Evolutionary conservation across 2,888 invertebrate genomes (phyloP).

Genomic region (Pammene aurita): DNA sequence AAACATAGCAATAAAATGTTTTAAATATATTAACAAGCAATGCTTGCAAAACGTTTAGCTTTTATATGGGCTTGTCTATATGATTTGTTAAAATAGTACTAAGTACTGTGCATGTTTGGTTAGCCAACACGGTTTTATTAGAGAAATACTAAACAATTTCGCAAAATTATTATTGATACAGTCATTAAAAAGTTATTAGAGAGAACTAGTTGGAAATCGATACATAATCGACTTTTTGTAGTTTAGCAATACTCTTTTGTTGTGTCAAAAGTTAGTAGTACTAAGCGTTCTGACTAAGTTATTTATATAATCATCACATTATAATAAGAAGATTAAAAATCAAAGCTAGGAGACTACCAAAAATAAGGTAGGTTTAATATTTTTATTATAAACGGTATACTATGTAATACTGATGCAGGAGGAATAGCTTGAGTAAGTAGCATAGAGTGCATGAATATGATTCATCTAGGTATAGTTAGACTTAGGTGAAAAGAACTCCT

Average conservation of each 20-base stretch:
- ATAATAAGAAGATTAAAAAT: slow-evolving; percentile 44
- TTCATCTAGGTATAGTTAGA: slow-evolving; percentile 54
- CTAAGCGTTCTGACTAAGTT: slow-evolving; percentile 23
- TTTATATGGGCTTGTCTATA: slow-evolving; percentile 19
- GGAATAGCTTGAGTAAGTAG: slow-evolving; percentile 52
- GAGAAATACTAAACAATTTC: neutral
- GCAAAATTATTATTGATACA: slow-evolving; percentile 10
- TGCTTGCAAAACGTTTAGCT: slow-evolving; percentile 33
- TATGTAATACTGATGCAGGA: slow-evolving; percentile 64
- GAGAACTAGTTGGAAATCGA: slow-evolving; percentile 1
- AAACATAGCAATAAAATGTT: slow-evolving; percentile 41
- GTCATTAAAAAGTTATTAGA: slow-evolving; percentile 17
- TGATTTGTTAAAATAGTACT: slow-evolving; percentile 17
- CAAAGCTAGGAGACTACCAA: slow-evolving; percentile 75
- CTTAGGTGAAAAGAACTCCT: neutral
- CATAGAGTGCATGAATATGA: slow-evolving; percentile 62
- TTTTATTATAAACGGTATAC: slow-evolving; percentile 58
- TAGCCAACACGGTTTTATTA: slow-evolving; percentile 5
- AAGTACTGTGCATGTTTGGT: slow-evolving; percentile 13
- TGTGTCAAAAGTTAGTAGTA: slow-evolving; percentile 17
- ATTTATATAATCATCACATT: slow-evolving; percentile 34
- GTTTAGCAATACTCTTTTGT: slow-evolving; percentile 32
- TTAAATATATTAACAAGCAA: slow-evolving; percentile 37
- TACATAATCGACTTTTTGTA: slow-evolving; percentile 27
- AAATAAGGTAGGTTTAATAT: slow-evolving; percentile 65